Percentiles rank a stretch among this genome's conserved stretches.
phyloP scores from a whole-genome alignment of 1,140 invertebrate genomes.

The Eufriesea mexicana region DNA sequence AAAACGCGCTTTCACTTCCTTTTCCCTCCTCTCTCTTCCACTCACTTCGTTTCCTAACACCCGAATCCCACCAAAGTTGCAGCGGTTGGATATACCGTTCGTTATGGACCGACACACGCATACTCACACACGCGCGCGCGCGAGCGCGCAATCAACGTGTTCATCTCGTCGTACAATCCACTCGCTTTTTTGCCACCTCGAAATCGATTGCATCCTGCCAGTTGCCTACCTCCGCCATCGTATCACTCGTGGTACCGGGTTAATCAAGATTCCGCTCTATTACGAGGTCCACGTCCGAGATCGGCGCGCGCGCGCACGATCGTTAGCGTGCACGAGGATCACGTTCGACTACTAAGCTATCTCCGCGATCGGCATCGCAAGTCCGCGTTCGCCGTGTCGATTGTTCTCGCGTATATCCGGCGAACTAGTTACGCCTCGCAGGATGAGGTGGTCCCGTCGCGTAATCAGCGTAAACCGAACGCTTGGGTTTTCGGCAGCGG shows the following conservation, averaged over 20 bases:
- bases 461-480: slow-evolving; percentile 28
- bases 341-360: slow-evolving; percentile 1
- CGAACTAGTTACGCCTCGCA: too few relatives aligned
- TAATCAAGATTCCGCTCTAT: background rate
- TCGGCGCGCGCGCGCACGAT: background rate
- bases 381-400: background rate
- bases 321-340: background rate
- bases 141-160: too few relatives aligned
- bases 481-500: background rate
- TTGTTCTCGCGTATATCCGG: background rate
- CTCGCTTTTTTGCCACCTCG: background rate
- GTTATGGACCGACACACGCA: too few relatives aligned
- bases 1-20: background rate
- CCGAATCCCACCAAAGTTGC: too few relatives aligned
- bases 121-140: too few relatives aligned
- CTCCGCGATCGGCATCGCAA: background rate
- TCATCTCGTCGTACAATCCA: background rate
- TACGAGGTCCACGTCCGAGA: background rate
- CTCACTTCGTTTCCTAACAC: too few relatives aligned
- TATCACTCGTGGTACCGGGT: background rate
- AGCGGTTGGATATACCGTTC: too few relatives aligned
- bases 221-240: background rate
- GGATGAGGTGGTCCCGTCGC: background rate
- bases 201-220: background rate
- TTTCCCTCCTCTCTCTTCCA: background rate